Percentiles rank a stretch among this genome's conserved stretches.
These are phyloP conservation scores for Botia kubotai DNA, from an alignment of 2,797 vertebrate genomes.

Conservation along the genomic window DNA sequence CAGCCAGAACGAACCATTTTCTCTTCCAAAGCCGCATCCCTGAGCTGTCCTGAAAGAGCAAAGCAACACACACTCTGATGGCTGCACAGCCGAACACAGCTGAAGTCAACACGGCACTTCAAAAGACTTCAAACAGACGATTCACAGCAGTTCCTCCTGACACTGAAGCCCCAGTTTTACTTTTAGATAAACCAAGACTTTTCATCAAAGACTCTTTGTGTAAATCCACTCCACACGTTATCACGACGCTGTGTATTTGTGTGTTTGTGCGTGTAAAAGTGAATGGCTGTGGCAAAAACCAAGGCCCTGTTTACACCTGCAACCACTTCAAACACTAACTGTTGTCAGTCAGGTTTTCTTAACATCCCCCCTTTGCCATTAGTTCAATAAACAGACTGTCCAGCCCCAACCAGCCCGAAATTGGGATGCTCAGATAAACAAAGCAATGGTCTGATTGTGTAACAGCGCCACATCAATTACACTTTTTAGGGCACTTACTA, in stretches of 20 bases:
- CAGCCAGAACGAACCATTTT: conserved; percentile 94
- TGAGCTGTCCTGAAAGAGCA: conserved; percentile 88
- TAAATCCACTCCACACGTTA: conserved; percentile 18
- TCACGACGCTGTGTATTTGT: not conserved
- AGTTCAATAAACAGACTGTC: no score
- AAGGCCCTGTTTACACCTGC: no score
- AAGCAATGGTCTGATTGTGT: no score
- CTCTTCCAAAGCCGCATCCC: conserved; percentile 97
- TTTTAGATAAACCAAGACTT: conserved; percentile 18
- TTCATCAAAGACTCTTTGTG: not conserved
- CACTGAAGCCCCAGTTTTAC: not conserved
- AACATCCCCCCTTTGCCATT: no score
- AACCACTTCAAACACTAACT: no score
- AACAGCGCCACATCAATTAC: not conserved
- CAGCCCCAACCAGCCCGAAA: no score
- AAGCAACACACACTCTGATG: conserved; percentile 41
- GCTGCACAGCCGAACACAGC: not conserved
- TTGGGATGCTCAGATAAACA: no score
- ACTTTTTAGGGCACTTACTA: no score
- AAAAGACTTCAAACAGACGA: conserved; percentile 28
- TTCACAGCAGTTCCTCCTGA: conserved; percentile 3
- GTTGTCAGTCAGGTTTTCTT: no score
- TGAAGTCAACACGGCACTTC: conserved; percentile 11
- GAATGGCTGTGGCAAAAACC: not conserved
- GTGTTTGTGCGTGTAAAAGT: not conserved